A percentile compares a stretch with the other conserved stretches of the same genome.
phyloP scores from a whole-genome alignment of 2,113 vertebrate genomes.

The Ammodytes marinus region DNA sequence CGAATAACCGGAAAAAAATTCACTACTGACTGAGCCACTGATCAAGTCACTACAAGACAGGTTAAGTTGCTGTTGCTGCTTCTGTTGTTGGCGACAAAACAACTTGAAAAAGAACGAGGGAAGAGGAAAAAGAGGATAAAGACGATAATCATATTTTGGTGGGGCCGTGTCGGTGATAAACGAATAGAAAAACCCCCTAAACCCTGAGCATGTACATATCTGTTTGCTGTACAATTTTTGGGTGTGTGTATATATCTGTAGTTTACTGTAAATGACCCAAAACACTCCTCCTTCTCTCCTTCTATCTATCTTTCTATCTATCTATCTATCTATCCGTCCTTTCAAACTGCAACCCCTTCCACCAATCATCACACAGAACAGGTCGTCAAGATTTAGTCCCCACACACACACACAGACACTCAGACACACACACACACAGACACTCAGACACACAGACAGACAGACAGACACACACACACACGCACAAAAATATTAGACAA shows the following conservation, averaged over 20 bases:
- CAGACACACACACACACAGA: no score
- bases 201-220: conserved; percentile 83
- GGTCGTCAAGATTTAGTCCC: background rate
- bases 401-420: no score
- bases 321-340: background rate
- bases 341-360: background rate
- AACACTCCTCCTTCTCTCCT: conserved; percentile 9
- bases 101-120: background rate
- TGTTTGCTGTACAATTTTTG: conserved; percentile 79
- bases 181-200: conserved; percentile 22
- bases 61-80: no score
- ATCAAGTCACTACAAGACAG: no score
- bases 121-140: conserved; percentile 17
- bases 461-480: no score
- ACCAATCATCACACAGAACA: conserved; percentile 51
- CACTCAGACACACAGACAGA: no score
- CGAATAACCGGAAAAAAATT: no score
- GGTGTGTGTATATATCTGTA: conserved; percentile 82
- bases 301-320: background rate
- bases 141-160: conserved; percentile 12
- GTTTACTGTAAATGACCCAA: conserved; percentile 83
- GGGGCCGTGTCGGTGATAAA: conserved; percentile 46
- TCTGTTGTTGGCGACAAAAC: background rate
- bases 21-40: no score
- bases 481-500: no score